Base-by-base conservation (phyloP, 2,797 vertebrate genomes). In the Malurus splendens region DNA sequence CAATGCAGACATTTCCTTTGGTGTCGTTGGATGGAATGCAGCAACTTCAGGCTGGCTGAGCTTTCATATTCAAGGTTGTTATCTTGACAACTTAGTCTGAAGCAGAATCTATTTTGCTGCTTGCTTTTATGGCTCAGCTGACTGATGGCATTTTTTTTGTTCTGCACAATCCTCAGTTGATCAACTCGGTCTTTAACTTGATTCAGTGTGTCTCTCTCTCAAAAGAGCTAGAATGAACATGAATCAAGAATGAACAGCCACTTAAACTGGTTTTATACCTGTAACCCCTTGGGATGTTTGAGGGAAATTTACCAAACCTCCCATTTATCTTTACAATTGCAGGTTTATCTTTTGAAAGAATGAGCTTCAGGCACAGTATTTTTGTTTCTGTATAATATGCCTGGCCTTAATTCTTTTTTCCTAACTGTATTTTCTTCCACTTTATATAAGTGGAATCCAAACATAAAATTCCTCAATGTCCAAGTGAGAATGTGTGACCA, bases 331-430 rank as follows among this genome's bases (percentile, higher is more conserved):
- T 90, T 79, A 67, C 33, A 87, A 80, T 66, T 81, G 59, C 82
- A 87, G 74, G 41, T 94, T 93, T 91, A 81, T 93, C 89, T 92
- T 92, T 81, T 74, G 70, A 87, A 95, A 88, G 81, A 90, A 66
- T 22, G 78, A 87, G 54, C 72, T 91, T 57, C 78, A 80, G 82
- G 82, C 41, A 10, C 20, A 50, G 61, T 90, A 67, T 91, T 94
- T 95, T 95, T 92, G 66, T 86, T 88, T 83, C 68, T 72, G 22
- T 89, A 42, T 89, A 65, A 55, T 79, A 72, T 80, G 38, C 33
- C 76, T 89, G 24, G 52, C 64, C 56, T 79, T 89, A 78, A 87
- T 93, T 90, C 67, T 94, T 87, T 65, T 76, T 55, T 90, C 44
- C 36, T 85, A 22, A 68, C 78, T 77, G 66, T 82, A 54, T 92